Evolutionary conservation across 1,140 invertebrate species (phyloP), one percentile per base, ranked within the genome.

Genomic region (Cataglyphis hispanica): DNA sequence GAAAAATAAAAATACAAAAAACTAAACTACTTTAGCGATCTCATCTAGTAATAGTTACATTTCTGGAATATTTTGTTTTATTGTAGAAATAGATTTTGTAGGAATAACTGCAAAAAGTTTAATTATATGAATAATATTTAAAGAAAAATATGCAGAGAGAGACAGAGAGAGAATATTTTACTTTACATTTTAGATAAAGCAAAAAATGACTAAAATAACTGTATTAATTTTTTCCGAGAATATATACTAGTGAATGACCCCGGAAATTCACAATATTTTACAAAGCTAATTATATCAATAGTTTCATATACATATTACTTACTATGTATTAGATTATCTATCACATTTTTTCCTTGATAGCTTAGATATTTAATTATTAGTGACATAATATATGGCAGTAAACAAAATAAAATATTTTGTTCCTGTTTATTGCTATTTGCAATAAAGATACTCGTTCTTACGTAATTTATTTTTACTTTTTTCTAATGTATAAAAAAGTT

Each of bases 381-480:
- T n/a, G 13, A 74, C n/a, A 60, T 60, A 72, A 74, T 83, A 69
- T 53, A 40, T 8, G 7, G n/a, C 22, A 81, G 19, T 40, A 81
- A 37, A 25, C 6, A 81, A n/a, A 81, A 11, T 58, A 34, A 58
- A 81, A 58, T 27, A 70, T 43, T 58, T 37, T 78, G 53, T 40
- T 70, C 61, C 22, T 64, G 16, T 53, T 81, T 81, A 81, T 81
- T 81, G 78, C 78, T 81, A 43, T 13, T 43, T 43, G 78, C 78
- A 81, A 81, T 81, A 70, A 81, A 70, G 37, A 43, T 19, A 72
- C 72, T 69, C 58, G 70, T 34, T 81, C 34, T 81, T 81, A 43
- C 31, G 60, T 81, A 81, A 81, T 81, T 72, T 72, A 81, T 72
- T 81, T 81, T 81, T 60, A 81, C 34, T 70, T 70, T 81, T 78